Percentiles rank a stretch among this genome's conserved stretches.
phyloP scores from a whole-genome alignment of 2,113 vertebrate species.

The Caretta caretta region DNA sequence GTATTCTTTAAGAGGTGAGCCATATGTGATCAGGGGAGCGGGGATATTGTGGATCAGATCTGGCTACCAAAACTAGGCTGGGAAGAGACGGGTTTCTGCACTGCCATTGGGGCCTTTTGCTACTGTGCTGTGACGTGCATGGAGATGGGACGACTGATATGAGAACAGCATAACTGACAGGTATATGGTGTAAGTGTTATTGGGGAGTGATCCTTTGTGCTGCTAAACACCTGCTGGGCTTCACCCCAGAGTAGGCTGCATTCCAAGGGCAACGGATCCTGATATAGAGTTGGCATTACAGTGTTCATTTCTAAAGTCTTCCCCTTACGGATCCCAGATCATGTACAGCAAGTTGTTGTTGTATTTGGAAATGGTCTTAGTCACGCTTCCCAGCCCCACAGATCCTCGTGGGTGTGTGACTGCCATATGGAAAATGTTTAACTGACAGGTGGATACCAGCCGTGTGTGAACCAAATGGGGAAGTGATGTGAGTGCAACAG shows the following conservation, averaged over 20 bases:
- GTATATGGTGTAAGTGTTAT: background rate
- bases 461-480: rapidly evolving
- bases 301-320: background rate
- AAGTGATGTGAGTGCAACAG: rapidly evolving
- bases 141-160: background rate
- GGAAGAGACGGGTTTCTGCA: background rate
- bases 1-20: background rate
- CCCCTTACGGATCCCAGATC: background rate
- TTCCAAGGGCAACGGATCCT: background rate
- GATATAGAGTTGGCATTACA: background rate
- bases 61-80: rapidly evolving
- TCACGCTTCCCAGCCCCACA: background rate
- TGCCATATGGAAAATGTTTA: rapidly evolving
- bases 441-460: background rate
- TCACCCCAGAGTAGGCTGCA: background rate
- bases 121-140: background rate
- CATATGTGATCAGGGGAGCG: rapidly evolving
- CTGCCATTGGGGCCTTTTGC: background rate
- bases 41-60: background rate
- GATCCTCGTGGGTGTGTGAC: background rate
- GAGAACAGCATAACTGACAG: background rate
- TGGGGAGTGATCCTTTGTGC: conserved; percentile 17
- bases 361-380: background rate
- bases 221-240: background rate
- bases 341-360: background rate